Base-by-base conservation (phyloP, 2,888 invertebrate species). In the Drosophila planitibia region DNA sequence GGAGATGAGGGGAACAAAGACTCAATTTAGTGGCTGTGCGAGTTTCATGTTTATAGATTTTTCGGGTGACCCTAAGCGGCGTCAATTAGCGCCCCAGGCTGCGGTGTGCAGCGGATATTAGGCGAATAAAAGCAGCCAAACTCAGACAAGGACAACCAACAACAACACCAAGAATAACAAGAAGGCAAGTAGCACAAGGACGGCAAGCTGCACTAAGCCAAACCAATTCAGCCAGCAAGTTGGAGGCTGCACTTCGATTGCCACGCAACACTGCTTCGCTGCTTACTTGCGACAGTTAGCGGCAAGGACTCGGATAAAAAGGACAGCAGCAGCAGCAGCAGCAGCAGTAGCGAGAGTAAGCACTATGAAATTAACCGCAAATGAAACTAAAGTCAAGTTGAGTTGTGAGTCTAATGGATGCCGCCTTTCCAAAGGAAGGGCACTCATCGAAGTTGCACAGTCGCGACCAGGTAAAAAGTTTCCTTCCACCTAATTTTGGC, bases 31-130 rank as follows among this genome's bases (percentile, higher is more conserved):
- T 65, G 16, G 51, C 65, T 39, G 54, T 44, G 60, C 61, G 53
- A 70, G 72, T 69, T 69, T 70, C 73, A 52, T 74, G 82, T 81
- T 81, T 89, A 89, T 90, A 79, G 90, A 90, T 90, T 79, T 47
- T 83, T 83, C 68, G 72, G 72, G 61, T 70, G 81, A 74, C 70
- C 69, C 83, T 79, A 74, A 81, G 80, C 83, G 79, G 62, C 74
- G 44, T 72, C 87, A 87, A 87, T 90, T 87, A 87, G 87, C 70
- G 78, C 67, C 41, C 5, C 55, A 70, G 67, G 70, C 71, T 69
- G 86, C 69, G 78, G 62, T 70, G 69, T 65, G 72, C 57, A 63
- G 53, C 79, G 90, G 89, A 86, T 85, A 80, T 85, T 88, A 75
- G 83, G 59, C 72, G 89, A 88, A 78, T 85, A 78, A 82, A 74